A percentile compares a stretch with the other conserved stretches of the same genome.
Conservation (phyloP, 2,797 vertebrate species). For the Anguilla megastoma region DNA sequence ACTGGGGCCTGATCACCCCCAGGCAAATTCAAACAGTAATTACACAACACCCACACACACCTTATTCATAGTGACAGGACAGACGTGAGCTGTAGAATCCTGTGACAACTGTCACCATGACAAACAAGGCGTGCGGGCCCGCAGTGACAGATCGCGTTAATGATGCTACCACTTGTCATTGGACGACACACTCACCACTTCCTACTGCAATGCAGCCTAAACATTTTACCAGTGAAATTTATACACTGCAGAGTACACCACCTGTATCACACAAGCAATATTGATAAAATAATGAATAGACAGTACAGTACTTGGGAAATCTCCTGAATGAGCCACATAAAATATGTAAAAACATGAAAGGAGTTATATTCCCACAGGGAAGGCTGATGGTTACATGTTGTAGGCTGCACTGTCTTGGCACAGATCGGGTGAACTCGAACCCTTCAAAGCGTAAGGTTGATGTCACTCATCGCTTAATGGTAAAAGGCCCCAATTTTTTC, state of each 20-base stretch:
- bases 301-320: neutral
- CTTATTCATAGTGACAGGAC: neutral
- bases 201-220: neutral
- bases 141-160: neutral
- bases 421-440: too few relatives aligned
- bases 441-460: too few relatives aligned
- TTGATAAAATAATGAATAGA: neutral
- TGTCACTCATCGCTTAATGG: too few relatives aligned
- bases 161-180: neutral
- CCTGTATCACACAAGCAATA: neutral
- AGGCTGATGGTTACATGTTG: neutral
- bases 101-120: neutral
- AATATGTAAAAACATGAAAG: neutral
- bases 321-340: neutral
- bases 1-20: neutral
- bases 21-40: neutral
- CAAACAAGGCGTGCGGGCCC: neutral
- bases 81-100: neutral
- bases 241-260: neutral
- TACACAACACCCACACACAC: neutral
- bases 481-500: too few relatives aligned
- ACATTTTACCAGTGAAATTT: neutral
- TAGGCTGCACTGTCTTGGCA: too few relatives aligned
- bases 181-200: neutral
- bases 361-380: neutral